Evolutionary conservation across 2,113 vertebrate species (phyloP), one percentile per base, ranked within the genome.

Genomic region (Chelonoidis abingdonii): DNA sequence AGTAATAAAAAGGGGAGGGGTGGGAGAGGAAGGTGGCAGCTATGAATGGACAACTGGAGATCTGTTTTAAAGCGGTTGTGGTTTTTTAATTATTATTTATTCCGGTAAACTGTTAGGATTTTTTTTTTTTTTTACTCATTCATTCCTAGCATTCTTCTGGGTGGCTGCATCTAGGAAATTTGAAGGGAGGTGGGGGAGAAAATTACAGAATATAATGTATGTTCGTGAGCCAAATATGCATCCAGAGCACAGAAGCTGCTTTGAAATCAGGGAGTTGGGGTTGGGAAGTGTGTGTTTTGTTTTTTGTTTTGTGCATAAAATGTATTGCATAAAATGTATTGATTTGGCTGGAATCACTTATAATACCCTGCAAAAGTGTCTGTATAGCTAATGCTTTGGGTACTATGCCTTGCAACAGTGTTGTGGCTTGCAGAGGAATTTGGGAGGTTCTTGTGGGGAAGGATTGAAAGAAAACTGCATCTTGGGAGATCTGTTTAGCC

Each of bases 1-100:
- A 47, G 25, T 0, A 80, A 1, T 62, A 41, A 21, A 9, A 2
- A 0, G 9, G 1, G 54, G 8, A 83, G 93, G 84, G 12, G 76
- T 10, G 49, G 11, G 49, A 2, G 52, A 49, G 76, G 4, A 91
- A 59, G 75, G 31, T 14, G 31, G 69, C 3, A n/a, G 53, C 53
- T 17, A 25, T 25, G 31, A 25, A n/a, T 35, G 72, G 12, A 47
- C 75, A 25, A 27, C 24, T 78, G 24, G 12, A 44, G 52, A 44
- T 6, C 24, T 22, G 80, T 53, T 38, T 12, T 14, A 82, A 49
- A 57, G 35, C 54, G 14, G 44, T 9, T 35, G 50, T 13, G 21
- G 76, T 79, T 57, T 44, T 47, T 44, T 22, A 56, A 76, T 27
- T 17, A 27, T 35, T 44, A 25, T 49, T 22, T 27, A 24, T 21